Evolutionary conservation across 2,797 vertebrate genomes (phyloP).

Genomic region (Sphenodon punctatus): DNA sequence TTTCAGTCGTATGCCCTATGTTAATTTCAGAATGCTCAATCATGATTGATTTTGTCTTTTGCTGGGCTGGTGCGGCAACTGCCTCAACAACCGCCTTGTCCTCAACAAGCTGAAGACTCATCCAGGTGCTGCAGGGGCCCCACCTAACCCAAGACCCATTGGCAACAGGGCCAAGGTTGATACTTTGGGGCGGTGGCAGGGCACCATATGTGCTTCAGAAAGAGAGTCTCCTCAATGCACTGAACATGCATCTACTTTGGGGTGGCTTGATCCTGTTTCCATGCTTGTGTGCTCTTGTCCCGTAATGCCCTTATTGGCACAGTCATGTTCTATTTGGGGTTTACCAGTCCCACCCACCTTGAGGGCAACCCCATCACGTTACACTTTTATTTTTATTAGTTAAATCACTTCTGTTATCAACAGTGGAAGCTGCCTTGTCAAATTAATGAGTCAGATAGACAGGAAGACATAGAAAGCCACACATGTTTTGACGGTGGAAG

Average conservation of each 20-base stretch:
- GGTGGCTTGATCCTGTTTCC: not conserved
- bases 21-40: not conserved
- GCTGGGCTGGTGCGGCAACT: no score
- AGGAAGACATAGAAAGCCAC: not conserved
- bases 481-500: constrained; percentile 19
- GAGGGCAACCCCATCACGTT: not conserved
- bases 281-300: not conserved
- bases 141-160: no score
- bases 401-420: constrained; percentile 8
- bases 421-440: not conserved
- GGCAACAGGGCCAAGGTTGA: no score
- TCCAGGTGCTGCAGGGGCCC: no score
- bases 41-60: no score
- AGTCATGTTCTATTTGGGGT: not conserved
- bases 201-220: no score
- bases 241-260: not conserved
- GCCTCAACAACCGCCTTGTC: no score
- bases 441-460: not conserved
- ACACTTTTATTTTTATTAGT: not conserved
- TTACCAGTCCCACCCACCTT: not conserved
- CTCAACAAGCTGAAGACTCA: no score
- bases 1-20: not conserved
- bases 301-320: not conserved
- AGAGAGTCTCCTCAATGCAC: no score
- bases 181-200: no score